Conservation (phyloP, 2,888 invertebrate species). For the Micoletzkya japonica region DNA sequence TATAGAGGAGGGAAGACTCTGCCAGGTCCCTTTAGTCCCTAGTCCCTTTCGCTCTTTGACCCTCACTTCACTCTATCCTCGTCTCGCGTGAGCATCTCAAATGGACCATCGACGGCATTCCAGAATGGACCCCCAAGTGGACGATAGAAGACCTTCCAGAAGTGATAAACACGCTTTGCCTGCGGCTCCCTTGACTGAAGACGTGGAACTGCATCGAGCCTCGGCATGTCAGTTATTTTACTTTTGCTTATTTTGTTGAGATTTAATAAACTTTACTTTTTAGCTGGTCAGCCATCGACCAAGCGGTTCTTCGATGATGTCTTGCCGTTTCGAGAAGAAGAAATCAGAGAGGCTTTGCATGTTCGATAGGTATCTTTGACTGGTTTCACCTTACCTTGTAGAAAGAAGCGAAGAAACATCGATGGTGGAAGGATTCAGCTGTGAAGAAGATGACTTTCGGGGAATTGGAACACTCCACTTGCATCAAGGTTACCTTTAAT, state of each 20-base stretch:
- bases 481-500: slow-evolving; percentile 38
- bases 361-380: slow-evolving; percentile 9
- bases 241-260: neutral
- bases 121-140: too few relatives aligned
- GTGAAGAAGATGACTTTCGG: slow-evolving; percentile 60
- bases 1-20: too few relatives aligned
- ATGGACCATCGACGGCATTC: too few relatives aligned
- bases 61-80: too few relatives aligned
- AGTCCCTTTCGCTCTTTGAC: too few relatives aligned
- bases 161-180: too few relatives aligned
- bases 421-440: slow-evolving; percentile 45
- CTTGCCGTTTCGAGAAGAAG: slow-evolving; percentile 56
- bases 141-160: too few relatives aligned
- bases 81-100: too few relatives aligned
- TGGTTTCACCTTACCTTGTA: slow-evolving; percentile 27
- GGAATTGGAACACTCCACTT: slow-evolving; percentile 49
- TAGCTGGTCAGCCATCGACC: slow-evolving; percentile 34
- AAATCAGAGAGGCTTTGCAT: slow-evolving; percentile 57
- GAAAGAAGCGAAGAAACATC: slow-evolving; percentile 46
- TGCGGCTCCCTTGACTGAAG: too few relatives aligned
- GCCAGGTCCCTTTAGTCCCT: too few relatives aligned
- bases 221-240: too few relatives aligned
- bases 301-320: slow-evolving; percentile 53
- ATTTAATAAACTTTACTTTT: slow-evolving; percentile 5
- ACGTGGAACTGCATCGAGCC: too few relatives aligned